Conservation (phyloP, 2,113 vertebrate species). For the Caretta caretta region DNA sequence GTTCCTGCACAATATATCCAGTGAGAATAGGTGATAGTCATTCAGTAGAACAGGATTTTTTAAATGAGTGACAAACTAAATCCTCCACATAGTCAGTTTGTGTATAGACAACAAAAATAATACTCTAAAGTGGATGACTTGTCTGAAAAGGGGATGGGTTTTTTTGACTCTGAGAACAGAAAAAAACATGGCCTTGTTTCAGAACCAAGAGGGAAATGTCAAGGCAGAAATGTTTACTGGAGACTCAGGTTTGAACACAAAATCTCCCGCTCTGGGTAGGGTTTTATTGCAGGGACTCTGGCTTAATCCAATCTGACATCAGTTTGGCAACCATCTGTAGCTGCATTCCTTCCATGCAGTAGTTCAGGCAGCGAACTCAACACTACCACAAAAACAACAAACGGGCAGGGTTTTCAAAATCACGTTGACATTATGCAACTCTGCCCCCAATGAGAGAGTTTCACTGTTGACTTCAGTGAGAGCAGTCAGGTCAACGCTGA, state of each 20-base stretch:
- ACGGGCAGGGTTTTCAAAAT: not conserved
- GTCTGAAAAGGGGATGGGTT: constrained; percentile 38
- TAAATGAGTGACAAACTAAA: not conserved
- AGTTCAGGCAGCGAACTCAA: not conserved
- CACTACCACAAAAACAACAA: not conserved
- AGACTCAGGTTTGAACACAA: not conserved
- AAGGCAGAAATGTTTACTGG: not conserved
- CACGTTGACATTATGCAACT: not conserved
- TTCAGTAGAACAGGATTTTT: not conserved
- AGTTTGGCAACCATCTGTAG: not conserved
- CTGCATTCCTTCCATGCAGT: not conserved
- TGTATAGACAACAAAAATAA: constrained; percentile 34
- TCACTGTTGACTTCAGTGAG: not conserved
- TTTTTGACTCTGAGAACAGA: constrained; percentile 36
- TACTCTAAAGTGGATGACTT: constrained; percentile 25
- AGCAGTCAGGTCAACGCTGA: not conserved
- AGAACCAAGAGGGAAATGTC: not conserved
- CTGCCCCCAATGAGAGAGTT: not conserved
- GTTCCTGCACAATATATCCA: not conserved
- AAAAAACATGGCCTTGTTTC: constrained; percentile 10
- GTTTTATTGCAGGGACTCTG: not conserved
- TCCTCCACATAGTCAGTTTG: not conserved
- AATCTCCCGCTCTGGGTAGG: not conserved
- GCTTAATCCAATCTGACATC: not conserved
- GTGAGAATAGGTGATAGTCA: not conserved